These are phyloP conservation scores for Yponomeuta cagnagella DNA, from an alignment of 2,888 invertebrate genomes.

Conservation along the genomic window DNA sequence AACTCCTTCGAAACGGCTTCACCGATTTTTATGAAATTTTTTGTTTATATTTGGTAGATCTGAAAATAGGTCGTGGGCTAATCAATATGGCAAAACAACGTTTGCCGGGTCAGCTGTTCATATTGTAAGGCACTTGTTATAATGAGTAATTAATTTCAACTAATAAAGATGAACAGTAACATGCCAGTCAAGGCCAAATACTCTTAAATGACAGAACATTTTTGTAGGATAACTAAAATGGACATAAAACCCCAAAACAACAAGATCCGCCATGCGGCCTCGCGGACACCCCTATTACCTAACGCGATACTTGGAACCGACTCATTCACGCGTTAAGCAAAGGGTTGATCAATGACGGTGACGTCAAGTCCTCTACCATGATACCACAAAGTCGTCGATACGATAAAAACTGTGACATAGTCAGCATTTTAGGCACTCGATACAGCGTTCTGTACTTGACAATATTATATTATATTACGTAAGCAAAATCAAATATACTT, in stretches of 20 bases:
- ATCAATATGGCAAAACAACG: no score
- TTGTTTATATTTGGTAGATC: no score
- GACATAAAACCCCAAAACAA: constrained; percentile 14
- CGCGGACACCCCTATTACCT: constrained; percentile 58
- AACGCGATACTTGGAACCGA: constrained; percentile 54
- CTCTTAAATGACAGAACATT: not conserved
- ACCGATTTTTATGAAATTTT: no score
- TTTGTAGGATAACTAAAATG: not conserved
- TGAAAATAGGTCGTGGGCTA: no score
- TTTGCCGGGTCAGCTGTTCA: no score
- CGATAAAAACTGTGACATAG: not conserved
- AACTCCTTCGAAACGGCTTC: no score
- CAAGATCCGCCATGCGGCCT: constrained; percentile 59
- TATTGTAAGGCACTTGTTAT: no score
- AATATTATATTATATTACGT: not conserved
- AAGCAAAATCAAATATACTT: not conserved
- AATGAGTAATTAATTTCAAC: no score
- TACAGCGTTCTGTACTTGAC: not conserved
- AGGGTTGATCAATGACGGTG: constrained; percentile 65
- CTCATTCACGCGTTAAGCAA: constrained; percentile 53
- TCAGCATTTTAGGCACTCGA: not conserved
- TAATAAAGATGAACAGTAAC: no score
- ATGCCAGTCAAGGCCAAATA: no score
- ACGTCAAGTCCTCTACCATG: constrained; percentile 60
- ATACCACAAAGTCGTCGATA: constrained; percentile 17